phyloP scores from a whole-genome alignment of 2,797 vertebrate genomes.

The Galagoides demidoff region DNA sequence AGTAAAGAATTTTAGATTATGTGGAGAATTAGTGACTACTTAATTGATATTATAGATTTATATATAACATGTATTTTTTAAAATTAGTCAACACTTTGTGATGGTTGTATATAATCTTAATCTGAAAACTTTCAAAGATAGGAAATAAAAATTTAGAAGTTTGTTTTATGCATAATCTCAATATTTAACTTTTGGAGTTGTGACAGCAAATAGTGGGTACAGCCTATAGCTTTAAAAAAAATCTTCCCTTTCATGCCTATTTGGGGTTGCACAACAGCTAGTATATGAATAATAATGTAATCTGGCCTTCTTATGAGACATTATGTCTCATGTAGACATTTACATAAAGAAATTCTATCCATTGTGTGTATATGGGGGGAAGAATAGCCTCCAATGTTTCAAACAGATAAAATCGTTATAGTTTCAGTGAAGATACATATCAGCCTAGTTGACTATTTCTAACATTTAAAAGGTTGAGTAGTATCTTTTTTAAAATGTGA shows the following conservation, averaged over 20 bases:
- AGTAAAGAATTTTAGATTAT: conserved; percentile 14
- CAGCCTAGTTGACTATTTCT: neutral
- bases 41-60: neutral
- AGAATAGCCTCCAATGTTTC: neutral
- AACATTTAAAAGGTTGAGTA: neutral
- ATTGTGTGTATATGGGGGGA: neutral
- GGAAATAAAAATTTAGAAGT: conserved; percentile 37
- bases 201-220: neutral
- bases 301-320: neutral
- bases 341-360: neutral
- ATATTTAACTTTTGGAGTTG: conserved; percentile 26
- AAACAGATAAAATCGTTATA: neutral
- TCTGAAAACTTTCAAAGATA: conserved; percentile 12
- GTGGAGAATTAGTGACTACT: neutral
- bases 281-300: neutral
- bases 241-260: neutral
- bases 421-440: neutral
- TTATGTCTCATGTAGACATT: neutral
- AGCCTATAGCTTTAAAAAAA: neutral
- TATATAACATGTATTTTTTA: conserved; percentile 8
- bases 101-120: neutral
- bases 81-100: neutral
- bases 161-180: neutral
- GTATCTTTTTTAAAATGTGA: conserved; percentile 10
- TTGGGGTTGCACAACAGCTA: neutral